These are phyloP conservation scores for Buathra laborator DNA, from an alignment of 2,888 invertebrate species.

Conservation along the genomic window DNA sequence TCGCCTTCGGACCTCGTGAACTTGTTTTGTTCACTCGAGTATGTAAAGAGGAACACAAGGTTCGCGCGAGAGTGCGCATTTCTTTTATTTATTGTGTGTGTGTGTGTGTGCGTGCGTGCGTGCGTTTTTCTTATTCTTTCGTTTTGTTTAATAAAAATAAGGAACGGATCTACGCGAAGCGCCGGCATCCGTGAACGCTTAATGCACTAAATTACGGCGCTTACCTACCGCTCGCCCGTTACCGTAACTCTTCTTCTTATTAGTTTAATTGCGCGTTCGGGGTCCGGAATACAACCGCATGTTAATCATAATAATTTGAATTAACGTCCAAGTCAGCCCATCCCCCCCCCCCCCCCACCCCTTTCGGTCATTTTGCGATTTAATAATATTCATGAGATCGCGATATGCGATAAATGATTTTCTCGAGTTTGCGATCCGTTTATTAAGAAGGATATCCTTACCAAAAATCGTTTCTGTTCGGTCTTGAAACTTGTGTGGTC, in stretches of 20 bases:
- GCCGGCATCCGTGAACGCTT: slow-evolving; percentile 67
- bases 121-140: neutral
- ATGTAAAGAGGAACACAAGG: neutral
- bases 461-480: no score
- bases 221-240: slow-evolving; percentile 47
- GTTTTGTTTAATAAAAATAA: slow-evolving; percentile 15
- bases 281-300: slow-evolving; percentile 18
- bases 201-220: slow-evolving; percentile 69
- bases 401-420: neutral
- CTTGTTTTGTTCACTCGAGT: slow-evolving; percentile 25
- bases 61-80: neutral
- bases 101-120: no score
- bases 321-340: slow-evolving; percentile 20
- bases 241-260: slow-evolving; percentile 60
- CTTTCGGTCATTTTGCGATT: slow-evolving; percentile 4
- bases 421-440: neutral
- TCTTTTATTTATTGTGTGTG: no score
- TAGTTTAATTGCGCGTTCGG: slow-evolving; percentile 61
- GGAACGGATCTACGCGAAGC: slow-evolving; percentile 64
- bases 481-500: no score
- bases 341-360: no score
- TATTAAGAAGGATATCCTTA: neutral
- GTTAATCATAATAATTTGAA: slow-evolving; percentile 51
- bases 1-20: slow-evolving; percentile 41
- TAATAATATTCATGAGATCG: slow-evolving; percentile 38